Percentiles rank a stretch among this genome's conserved stretches.
phyloP scores from a whole-genome alignment of 2,113 vertebrate species.

The Apistogramma diplotaenia region DNA sequence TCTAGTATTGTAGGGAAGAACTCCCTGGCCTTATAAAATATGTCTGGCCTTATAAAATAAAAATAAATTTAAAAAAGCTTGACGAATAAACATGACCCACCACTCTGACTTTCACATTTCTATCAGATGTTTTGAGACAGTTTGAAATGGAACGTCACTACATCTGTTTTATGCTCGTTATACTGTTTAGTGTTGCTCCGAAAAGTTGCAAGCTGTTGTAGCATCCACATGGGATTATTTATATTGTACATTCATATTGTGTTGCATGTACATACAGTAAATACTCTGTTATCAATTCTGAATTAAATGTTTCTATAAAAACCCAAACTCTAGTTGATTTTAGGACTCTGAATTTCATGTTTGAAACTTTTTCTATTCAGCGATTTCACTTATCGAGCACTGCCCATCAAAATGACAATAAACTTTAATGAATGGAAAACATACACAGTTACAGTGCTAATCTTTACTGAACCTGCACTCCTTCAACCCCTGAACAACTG shows the following conservation, averaged over 20 bases:
- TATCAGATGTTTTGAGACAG: conserved; percentile 73
- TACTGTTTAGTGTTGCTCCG: conserved; percentile 68
- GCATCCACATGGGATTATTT: conserved; percentile 87
- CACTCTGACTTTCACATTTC: conserved; percentile 61
- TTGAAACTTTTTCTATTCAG: not conserved
- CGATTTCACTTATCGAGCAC: not conserved
- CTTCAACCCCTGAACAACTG: not conserved
- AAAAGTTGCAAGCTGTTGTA: conserved; percentile 75
- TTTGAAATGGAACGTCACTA: conserved; percentile 79
- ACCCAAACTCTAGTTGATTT: not conserved
- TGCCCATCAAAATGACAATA: not conserved
- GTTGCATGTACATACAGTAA: conserved; percentile 94
- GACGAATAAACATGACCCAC: conserved; percentile 39
- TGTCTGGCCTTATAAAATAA: not conserved
- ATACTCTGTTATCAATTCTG: conserved; percentile 82
- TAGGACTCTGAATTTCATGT: too few relatives aligned
- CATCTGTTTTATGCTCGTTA: conserved; percentile 84
- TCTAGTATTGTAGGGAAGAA: not conserved
- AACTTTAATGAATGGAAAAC: not conserved
- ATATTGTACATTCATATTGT: conserved; percentile 88
- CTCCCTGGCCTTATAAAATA: not conserved
- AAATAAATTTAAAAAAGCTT: not conserved
- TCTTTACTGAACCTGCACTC: not conserved
- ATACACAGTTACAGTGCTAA: not conserved
- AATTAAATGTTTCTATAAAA: conserved; percentile 97